Base-by-base conservation (phyloP, 2,797 vertebrate genomes). In the Vespertilio murinus region DNA sequence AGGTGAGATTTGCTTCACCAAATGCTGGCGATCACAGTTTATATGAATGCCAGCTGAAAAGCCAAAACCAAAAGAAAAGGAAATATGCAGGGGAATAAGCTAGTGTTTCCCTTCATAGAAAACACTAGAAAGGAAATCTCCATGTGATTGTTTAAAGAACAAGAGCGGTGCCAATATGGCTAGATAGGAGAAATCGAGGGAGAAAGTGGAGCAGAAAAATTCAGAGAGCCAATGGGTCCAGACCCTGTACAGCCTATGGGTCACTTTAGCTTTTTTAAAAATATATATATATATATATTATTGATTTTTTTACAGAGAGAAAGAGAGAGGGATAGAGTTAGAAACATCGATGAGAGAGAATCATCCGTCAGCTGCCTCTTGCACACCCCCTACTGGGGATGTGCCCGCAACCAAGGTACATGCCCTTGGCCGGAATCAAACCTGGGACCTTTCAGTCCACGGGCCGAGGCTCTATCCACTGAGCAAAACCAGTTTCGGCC, bases 21-120 rank as follows among this genome's bases (percentile, higher is more conserved):
- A 94, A 77, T 52, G 45, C 93, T 87, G 65, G 88, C 49, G 77
- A 77, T 59, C 35, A 52, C 86, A 45, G 61, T 45, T 56, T 77
- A 65, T 56, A 69, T 8, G 80, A 94, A 91, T 91, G 69, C 54
- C 79, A 25, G 5, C 56, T 35, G n/a, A 77, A 81, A 67, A 82
- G n/a, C 79, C 64, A 74, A 88, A 94, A 71, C 16, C 61, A 77
- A 77, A 88, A 74, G 54, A 74, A 64, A 70, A 86, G 12, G 16
- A 77, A 85, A 56, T 64, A 35, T 77, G 33, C 6, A 82, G 45
- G 35, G 2, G 47, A 25, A 61, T 61, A 61, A 61, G 28, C 28
- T 30, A 30, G 9, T 75, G 77, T 42, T 20, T 13, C 25, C 23
- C 20, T 88, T 67, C 35, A 22, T n/a, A 73, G 64, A 82, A 89